Percentiles rank a stretch among this genome's conserved stretches.
These are phyloP conservation scores for Columbina picui DNA, from an alignment of 2,113 vertebrate species.

Conservation along the genomic window DNA sequence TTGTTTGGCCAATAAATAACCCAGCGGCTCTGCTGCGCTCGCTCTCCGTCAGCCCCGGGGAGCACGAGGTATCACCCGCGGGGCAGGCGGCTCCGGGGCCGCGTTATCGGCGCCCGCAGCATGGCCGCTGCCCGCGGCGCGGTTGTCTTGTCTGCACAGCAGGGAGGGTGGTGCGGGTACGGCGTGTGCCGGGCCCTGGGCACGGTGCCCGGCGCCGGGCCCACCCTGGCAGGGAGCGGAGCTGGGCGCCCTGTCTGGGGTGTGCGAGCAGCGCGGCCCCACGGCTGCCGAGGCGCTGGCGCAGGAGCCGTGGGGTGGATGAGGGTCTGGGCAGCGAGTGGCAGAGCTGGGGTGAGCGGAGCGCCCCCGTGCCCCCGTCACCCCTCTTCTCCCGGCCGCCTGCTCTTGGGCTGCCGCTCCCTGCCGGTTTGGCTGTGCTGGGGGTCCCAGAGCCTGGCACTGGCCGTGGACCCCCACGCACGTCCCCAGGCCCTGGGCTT, in stretches of 20 bases:
- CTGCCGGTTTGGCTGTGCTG: neutral
- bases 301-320: too few relatives aligned
- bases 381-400: neutral
- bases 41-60: neutral
- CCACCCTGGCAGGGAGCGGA: neutral
- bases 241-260: too few relatives aligned
- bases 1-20: neutral
- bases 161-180: neutral
- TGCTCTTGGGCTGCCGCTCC: neutral
- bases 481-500: neutral
- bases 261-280: too few relatives aligned
- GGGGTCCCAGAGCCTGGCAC: too few relatives aligned
- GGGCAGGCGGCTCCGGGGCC: neutral
- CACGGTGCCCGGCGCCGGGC: neutral
- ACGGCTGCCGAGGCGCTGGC: too few relatives aligned
- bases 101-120: neutral
- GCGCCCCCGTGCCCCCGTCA: neutral
- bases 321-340: too few relatives aligned
- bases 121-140: rapidly evolving
- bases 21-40: rapidly evolving
- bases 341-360: too few relatives aligned
- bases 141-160: neutral
- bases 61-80: neutral
- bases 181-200: neutral
- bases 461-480: rapidly evolving